Evolutionary conservation across 2,888 invertebrate species (phyloP).

Genomic region (Petrolisthes cinctipes): DNA sequence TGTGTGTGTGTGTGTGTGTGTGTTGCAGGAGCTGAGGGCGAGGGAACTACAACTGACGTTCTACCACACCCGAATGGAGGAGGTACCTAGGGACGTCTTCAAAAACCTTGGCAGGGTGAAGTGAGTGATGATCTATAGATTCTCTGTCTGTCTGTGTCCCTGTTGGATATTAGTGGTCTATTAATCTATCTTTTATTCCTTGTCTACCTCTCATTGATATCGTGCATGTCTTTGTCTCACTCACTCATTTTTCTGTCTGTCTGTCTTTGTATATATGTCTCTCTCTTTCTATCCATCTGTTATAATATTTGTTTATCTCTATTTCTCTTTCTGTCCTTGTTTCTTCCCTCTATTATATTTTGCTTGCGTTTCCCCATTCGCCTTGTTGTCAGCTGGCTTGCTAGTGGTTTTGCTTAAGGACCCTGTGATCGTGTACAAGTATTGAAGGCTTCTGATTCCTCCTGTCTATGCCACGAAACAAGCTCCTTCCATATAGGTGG

Average conservation of each 20-base stretch:
- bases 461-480: too few relatives aligned
- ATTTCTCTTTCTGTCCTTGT: too few relatives aligned
- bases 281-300: conserved; percentile 19
- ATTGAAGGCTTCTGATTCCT: too few relatives aligned
- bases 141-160: neutral
- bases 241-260: neutral
- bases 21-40: conserved; percentile 51
- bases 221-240: neutral
- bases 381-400: too few relatives aligned
- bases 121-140: conserved; percentile 24
- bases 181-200: neutral
- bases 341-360: too few relatives aligned
- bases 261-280: too few relatives aligned
- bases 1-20: conserved; percentile 22
- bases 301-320: too few relatives aligned
- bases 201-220: neutral
- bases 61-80: conserved; percentile 53
- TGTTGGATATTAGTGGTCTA: neutral
- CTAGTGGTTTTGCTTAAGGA: too few relatives aligned
- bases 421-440: too few relatives aligned
- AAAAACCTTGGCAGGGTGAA: conserved; percentile 60
- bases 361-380: too few relatives aligned
- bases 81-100: conserved; percentile 60
- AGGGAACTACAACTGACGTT: conserved; percentile 62
- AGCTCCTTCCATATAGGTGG: too few relatives aligned